These are phyloP conservation scores for Antheraea assamensis DNA, from an alignment of 2,888 invertebrate genomes.

Conservation along the genomic window DNA sequence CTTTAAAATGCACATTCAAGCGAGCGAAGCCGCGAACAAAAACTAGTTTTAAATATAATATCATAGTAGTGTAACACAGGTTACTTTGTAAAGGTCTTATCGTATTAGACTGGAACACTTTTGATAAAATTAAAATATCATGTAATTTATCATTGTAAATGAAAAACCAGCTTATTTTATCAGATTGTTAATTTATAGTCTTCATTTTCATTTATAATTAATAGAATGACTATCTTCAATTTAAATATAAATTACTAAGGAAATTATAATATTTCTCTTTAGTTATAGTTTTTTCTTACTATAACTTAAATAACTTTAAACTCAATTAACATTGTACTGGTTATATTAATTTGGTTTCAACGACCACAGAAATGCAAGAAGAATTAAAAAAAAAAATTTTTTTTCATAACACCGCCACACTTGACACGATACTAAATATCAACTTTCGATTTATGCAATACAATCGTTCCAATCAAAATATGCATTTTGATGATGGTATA, in stretches of 20 bases:
- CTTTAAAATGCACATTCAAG: no score
- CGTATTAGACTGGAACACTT: conserved; percentile 34
- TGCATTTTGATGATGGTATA: conserved; percentile 16
- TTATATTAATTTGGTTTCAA: background rate
- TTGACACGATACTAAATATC: background rate
- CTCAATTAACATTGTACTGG: background rate
- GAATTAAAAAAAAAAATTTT: background rate
- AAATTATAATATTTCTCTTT: background rate
- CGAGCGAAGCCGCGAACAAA: no score
- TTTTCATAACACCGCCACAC: background rate
- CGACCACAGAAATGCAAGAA: background rate
- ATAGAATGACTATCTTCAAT: background rate
- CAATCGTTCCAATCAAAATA: background rate
- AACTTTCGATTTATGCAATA: conserved; percentile 16
- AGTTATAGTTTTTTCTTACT: background rate
- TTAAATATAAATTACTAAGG: background rate
- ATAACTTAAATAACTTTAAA: background rate
- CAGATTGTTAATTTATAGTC: background rate
- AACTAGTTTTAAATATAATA: no score
- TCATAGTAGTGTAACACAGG: no score
- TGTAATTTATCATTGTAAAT: background rate
- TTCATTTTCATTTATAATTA: background rate
- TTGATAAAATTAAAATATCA: background rate
- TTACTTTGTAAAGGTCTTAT: background rate
- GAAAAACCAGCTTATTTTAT: conserved; percentile 5